Conservation (phyloP, 2,888 invertebrate genomes). For the Drosophila peninsularis region DNA sequence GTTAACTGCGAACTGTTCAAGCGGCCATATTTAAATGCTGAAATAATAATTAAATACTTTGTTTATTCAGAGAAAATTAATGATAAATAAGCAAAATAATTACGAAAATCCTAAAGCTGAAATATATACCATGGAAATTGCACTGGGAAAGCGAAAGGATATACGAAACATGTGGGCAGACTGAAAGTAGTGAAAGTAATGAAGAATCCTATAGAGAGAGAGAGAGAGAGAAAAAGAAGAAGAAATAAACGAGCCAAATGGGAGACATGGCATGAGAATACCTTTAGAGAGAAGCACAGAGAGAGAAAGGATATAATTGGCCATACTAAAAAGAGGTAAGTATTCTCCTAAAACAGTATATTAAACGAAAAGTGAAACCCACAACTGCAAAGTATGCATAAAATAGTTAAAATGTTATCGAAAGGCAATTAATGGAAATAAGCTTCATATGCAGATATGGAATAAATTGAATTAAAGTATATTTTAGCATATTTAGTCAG, state of each 20-base stretch:
- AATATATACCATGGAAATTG: not conserved
- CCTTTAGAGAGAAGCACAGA: not conserved
- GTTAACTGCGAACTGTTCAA: constrained; percentile 1
- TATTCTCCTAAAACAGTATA: too few species aligned
- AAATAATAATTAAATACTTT: not conserved
- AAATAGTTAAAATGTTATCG: too few species aligned
- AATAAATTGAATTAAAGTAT: too few species aligned
- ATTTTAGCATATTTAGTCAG: too few species aligned
- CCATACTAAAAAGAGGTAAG: too few species aligned
- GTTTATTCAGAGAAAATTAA: not conserved
- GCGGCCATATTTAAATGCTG: not conserved
- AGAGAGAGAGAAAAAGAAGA: too few species aligned
- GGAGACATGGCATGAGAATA: not conserved
- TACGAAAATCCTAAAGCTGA: not conserved
- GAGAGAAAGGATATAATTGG: too few species aligned
- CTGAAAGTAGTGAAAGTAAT: not conserved
- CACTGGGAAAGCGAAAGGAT: not conserved
- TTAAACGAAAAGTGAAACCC: too few species aligned
- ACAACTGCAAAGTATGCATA: too few species aligned
- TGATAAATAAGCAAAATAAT: not conserved
- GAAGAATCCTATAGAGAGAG: not conserved
- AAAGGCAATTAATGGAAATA: too few species aligned
- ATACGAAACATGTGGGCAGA: not conserved
- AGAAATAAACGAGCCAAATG: too few species aligned
- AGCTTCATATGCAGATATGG: too few species aligned